Evolutionary conservation across 2,113 vertebrate species (phyloP), one percentile per base, ranked within the genome.

Genomic region (Takifugu bimaculatus): DNA sequence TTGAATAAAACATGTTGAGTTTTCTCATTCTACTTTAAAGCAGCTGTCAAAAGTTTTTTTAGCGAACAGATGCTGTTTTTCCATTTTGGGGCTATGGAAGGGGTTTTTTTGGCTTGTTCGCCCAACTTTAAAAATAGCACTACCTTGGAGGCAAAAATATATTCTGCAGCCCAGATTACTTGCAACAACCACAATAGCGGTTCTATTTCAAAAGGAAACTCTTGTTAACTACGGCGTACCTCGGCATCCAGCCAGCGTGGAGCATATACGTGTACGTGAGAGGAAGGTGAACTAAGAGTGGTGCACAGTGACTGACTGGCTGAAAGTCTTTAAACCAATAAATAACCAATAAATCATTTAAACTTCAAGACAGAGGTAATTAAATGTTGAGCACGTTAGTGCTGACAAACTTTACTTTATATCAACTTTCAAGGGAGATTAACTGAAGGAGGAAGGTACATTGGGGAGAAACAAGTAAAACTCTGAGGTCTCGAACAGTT

Each of bases 191-290:
- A 60, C 53, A 68, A 75, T 59, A 32, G 47, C 52, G 50, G 54
- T 45, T 69, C 35, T 11, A 57, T 60, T 63, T 72, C 65, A 69
- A 63, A 75, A 60, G 58, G 58, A 13, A 68, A 27, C 6, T 52
- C 39, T 44, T 65, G 39, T 77, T 68, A 62, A 68, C 51, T 26
- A 26, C 10, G 63, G n/a, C 26, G 43, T 53, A 20, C 48, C 56
- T 48, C 26, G 56, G 67, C 62, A 45, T 63, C 26, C 3, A 4
- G 56, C 75, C 75, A 78, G 52, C 43, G 54, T 39, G 27, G 26
- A 73, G 48, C 27, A 26, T 7, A 12, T 15, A 15, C 7, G 1
- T 26, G 12, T 15, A 15, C 7, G 1, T 26, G 12, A 43, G 14
- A 65, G 50, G 42, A 29, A 58, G 15, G 14, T 54, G 28, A 51